Percentiles rank a stretch among this genome's conserved stretches.
Conservation (phyloP, 1,140 invertebrate species). For the Heliconius himera region DNA sequence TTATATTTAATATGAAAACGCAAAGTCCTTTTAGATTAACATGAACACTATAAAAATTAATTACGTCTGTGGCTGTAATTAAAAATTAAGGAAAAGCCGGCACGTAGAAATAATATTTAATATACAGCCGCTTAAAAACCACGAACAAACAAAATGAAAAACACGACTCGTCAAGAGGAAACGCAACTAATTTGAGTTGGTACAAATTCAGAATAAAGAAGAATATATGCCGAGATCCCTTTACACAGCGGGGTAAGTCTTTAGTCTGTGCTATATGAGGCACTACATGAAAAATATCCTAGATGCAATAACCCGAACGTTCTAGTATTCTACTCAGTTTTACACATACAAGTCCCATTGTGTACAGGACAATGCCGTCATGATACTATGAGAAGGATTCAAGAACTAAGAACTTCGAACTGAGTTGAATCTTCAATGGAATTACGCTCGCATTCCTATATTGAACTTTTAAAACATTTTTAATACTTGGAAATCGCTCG, state of each 20-base stretch:
- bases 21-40: not conserved
- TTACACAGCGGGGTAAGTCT: slow-evolving; percentile 31
- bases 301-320: slow-evolving; percentile 59
- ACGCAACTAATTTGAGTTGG: slow-evolving; percentile 45
- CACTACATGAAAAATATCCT: slow-evolving; percentile 52
- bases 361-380: slow-evolving; percentile 64
- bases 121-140: slow-evolving; percentile 23
- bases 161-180: slow-evolving; percentile 33
- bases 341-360: slow-evolving; percentile 67
- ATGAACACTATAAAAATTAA: not conserved
- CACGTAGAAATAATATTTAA: slow-evolving; percentile 30
- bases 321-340: slow-evolving; percentile 48
- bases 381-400: slow-evolving; percentile 60
- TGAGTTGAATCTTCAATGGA: slow-evolving; percentile 52
- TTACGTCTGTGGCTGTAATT: slow-evolving; percentile 18
- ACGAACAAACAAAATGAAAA: slow-evolving; percentile 36
- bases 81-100: slow-evolving; percentile 25
- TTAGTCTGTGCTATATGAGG: slow-evolving; percentile 26
- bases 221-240: slow-evolving; percentile 37
- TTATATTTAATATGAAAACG: slow-evolving; percentile 4
- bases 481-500: slow-evolving; percentile 43
- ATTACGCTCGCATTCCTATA: slow-evolving; percentile 49
- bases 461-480: slow-evolving; percentile 56
- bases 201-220: slow-evolving; percentile 37
- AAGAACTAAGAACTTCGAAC: slow-evolving; percentile 61